These are phyloP conservation scores for Choristoneura fumiferana DNA, from an alignment of 1,140 invertebrate species.

Conservation along the genomic window DNA sequence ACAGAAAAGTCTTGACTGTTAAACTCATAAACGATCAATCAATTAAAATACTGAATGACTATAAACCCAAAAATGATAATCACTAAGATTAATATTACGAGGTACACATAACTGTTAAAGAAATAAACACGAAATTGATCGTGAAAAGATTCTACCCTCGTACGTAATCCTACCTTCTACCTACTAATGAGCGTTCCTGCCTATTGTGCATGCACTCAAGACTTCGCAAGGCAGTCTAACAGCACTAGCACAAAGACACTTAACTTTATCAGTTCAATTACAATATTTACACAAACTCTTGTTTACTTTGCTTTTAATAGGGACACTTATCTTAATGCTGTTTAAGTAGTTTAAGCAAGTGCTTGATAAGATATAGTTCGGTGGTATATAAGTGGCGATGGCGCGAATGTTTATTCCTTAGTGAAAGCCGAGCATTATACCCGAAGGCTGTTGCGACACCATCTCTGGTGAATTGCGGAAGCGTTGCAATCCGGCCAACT, in stretches of 20 bases:
- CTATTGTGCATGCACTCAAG: too few species aligned
- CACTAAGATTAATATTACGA: too few species aligned
- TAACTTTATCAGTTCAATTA: conserved; percentile 9
- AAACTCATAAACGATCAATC: too few species aligned
- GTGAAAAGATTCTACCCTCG: too few species aligned
- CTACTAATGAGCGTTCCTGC: too few species aligned
- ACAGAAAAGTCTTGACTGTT: too few species aligned
- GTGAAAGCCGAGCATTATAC: conserved; percentile 12
- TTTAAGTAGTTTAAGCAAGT: neutral
- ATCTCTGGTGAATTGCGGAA: conserved; percentile 13
- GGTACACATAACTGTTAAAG: too few species aligned
- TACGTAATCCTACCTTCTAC: too few species aligned
- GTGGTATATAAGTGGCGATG: neutral
- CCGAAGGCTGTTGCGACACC: neutral
- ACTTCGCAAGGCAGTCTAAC: too few species aligned
- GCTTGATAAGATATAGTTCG: conserved; percentile 7
- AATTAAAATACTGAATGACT: too few species aligned
- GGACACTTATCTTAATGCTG: conserved; percentile 12
- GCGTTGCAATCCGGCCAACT: neutral
- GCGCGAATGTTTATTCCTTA: neutral
- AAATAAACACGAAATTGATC: too few species aligned
- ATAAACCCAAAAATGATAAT: too few species aligned
- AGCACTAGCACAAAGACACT: neutral
- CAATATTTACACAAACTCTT: conserved; percentile 7
- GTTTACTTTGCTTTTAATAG: conserved; percentile 7